Conservation (phyloP, 2,113 vertebrate species). For the Hystrix brachyura region DNA sequence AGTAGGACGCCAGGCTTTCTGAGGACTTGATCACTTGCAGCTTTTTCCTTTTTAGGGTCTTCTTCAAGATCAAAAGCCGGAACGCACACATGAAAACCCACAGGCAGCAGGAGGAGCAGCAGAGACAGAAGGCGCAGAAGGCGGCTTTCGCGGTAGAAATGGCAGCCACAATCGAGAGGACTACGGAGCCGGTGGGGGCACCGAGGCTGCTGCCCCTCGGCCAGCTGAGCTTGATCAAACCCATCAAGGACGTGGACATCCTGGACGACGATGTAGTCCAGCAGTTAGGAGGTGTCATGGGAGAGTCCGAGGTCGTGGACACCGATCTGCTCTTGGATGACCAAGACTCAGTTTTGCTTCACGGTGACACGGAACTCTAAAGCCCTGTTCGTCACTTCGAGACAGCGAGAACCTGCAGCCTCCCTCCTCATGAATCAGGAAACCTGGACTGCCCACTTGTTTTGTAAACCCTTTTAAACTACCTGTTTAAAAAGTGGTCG, state of each 20-base stretch:
- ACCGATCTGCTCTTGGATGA: constrained; percentile 89
- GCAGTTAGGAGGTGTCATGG: constrained; percentile 89
- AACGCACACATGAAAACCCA: constrained; percentile 97
- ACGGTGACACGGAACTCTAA: constrained; percentile 90
- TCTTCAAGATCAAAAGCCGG: constrained; percentile 95
- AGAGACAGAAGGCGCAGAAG: constrained; percentile 91
- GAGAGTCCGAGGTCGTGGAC: constrained; percentile 89
- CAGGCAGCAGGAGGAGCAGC: constrained; percentile 92
- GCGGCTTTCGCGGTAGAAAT: constrained; percentile 89
- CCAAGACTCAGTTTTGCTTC: constrained; percentile 89
- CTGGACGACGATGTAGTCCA: constrained; percentile 89
- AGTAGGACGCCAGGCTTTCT: neutral
- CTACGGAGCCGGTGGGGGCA: constrained; percentile 85
- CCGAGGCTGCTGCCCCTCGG: constrained; percentile 89
- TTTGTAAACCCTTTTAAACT: constrained; percentile 88
- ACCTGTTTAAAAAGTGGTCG: constrained; percentile 87
- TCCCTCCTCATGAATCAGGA: constrained; percentile 81
- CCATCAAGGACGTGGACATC: constrained; percentile 87
- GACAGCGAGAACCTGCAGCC: constrained; percentile 73
- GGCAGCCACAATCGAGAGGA: constrained; percentile 90
- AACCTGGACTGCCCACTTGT: constrained; percentile 84
- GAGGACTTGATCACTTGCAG: neutral
- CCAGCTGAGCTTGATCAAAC: constrained; percentile 90
- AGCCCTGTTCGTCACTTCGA: constrained; percentile 67
- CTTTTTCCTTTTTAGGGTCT: constrained; percentile 87